These are phyloP conservation scores for Phalacrocorax pelagicus DNA, from an alignment of 2,113 vertebrate species.

Conservation along the genomic window DNA sequence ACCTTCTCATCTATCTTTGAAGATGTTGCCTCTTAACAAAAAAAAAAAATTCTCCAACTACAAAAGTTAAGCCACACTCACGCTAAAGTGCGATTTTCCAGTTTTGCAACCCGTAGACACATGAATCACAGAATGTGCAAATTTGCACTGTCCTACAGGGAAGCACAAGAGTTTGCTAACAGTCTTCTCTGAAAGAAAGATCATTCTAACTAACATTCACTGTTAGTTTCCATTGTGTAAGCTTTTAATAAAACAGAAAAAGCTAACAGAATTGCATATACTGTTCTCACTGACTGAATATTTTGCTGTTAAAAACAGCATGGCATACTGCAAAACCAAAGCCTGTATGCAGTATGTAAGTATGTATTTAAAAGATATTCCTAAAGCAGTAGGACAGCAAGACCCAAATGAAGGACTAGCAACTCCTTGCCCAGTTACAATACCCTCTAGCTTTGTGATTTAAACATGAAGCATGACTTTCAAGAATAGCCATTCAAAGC, in stretches of 20 bases:
- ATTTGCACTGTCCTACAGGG: constrained; percentile 9
- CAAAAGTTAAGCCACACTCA: neutral
- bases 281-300: neutral
- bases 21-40: neutral
- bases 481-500: neutral
- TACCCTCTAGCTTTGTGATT: neutral
- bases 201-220: neutral
- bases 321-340: neutral
- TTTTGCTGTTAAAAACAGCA: constrained; percentile 1
- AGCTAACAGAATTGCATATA: neutral
- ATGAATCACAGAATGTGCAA: neutral
- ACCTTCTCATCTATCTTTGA: neutral
- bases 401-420: neutral
- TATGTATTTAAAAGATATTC: neutral
- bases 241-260: neutral
- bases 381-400: neutral
- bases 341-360: neutral
- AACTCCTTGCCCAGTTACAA: neutral
- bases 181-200: constrained; percentile 27
- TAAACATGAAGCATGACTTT: neutral
- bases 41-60: neutral
- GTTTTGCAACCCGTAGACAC: constrained; percentile 2
- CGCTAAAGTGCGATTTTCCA: constrained; percentile 5
- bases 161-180: constrained; percentile 27
- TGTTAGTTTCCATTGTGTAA: neutral